Evolutionary conservation across 2,113 vertebrate genomes (phyloP).

Genomic region (Corythaixoides concolor): DNA sequence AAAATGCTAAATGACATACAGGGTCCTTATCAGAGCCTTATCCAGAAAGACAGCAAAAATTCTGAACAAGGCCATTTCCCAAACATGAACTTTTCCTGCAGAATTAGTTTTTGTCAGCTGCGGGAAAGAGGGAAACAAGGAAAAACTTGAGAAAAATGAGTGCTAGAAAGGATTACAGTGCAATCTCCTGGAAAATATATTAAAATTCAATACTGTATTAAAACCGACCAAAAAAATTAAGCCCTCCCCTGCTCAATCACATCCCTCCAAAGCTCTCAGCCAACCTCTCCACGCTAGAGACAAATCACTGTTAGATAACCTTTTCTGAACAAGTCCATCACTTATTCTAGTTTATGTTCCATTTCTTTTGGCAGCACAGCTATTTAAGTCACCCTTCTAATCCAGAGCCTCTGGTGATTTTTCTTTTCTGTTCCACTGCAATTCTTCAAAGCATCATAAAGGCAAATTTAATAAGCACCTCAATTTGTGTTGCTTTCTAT

Average conservation of each 20-base stretch:
- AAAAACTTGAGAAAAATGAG: not conserved
- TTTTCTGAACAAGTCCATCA: not conserved
- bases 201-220: not conserved
- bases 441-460: slow-evolving; percentile 61
- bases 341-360: not conserved
- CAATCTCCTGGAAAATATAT: not conserved
- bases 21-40: not conserved
- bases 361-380: slow-evolving; percentile 7
- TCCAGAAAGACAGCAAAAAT: not conserved
- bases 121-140: not conserved
- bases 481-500: slow-evolving; percentile 49
- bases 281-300: not conserved
- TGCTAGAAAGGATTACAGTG: not conserved
- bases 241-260: not conserved
- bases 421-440: slow-evolving; percentile 27
- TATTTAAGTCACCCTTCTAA: slow-evolving; percentile 21
- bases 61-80: not conserved
- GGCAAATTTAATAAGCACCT: slow-evolving; percentile 56
- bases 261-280: not conserved
- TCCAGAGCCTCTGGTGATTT: slow-evolving; percentile 24
- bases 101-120: not conserved
- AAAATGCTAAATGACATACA: not conserved
- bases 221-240: not conserved
- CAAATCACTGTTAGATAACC: not conserved
- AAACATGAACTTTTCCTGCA: not conserved